These are phyloP conservation scores for Urophycis tenuis DNA, from an alignment of 2,797 vertebrate species.

Conservation along the genomic window DNA sequence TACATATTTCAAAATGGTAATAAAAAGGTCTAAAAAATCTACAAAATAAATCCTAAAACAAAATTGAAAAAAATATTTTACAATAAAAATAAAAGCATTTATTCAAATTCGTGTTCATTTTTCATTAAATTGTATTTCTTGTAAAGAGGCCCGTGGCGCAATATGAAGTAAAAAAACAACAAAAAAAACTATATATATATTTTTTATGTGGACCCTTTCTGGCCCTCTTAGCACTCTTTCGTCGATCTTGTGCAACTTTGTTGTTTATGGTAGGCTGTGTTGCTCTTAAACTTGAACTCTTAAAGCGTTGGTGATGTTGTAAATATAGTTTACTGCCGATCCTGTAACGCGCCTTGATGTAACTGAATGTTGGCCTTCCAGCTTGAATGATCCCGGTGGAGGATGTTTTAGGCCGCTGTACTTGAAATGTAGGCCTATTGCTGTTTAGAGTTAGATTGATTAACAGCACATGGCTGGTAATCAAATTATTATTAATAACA, in stretches of 20 bases:
- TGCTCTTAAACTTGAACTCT: background rate
- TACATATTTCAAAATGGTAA: no score
- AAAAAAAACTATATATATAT: no score
- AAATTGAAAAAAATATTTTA: background rate
- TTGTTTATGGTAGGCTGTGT: background rate
- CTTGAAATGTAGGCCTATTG: background rate
- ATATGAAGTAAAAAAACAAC: no score
- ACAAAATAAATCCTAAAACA: background rate
- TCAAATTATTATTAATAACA: background rate
- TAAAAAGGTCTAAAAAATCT: no score
- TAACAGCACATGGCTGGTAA: background rate
- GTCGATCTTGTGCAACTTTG: background rate
- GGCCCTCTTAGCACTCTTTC: background rate
- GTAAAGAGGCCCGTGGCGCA: no score
- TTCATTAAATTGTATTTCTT: no score
- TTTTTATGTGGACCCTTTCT: background rate
- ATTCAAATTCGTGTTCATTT: no score
- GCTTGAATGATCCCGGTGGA: background rate
- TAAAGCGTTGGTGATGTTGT: background rate
- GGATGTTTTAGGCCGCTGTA: background rate
- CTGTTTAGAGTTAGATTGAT: background rate
- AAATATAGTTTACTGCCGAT: background rate
- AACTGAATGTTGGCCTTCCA: background rate
- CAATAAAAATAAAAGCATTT: no score
- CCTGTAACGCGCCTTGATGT: background rate